phyloP scores from a whole-genome alignment of 2,797 vertebrate genomes.

The Ispidina lecontei region DNA sequence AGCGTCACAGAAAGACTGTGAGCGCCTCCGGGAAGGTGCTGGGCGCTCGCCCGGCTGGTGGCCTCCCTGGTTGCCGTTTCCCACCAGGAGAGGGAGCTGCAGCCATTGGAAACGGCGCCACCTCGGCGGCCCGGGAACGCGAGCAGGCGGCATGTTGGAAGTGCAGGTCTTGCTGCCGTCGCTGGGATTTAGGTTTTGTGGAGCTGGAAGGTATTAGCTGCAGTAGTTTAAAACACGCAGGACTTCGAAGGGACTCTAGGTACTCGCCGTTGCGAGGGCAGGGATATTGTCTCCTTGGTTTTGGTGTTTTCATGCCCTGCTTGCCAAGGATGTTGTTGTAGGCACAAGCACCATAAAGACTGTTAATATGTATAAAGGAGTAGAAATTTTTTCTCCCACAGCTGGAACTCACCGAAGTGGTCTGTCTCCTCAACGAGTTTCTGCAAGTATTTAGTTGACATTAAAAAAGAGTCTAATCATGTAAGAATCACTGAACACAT shows the following conservation, averaged over 20 bases:
- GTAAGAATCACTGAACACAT: neutral
- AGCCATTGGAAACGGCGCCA: constrained; percentile 63
- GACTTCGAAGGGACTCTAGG: neutral
- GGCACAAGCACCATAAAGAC: neutral
- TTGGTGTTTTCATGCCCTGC: neutral
- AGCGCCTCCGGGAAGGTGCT: neutral
- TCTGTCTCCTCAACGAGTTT: neutral
- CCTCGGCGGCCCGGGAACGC: neutral
- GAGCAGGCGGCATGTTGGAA: neutral
- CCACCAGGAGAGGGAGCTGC: constrained; percentile 79
- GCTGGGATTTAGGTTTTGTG: neutral
- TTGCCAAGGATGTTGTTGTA: fast-evolving
- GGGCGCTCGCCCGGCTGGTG: neutral
- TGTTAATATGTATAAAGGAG: fast-evolving
- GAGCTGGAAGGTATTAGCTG: neutral
- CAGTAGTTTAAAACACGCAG: neutral
- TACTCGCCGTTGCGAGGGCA: neutral
- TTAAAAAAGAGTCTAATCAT: neutral
- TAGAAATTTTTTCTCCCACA: neutral
- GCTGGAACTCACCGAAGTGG: neutral
- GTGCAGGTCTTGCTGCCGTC: neutral
- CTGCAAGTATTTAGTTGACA: neutral
- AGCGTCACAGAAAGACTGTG: neutral
- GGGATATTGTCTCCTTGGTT: fast-evolving
- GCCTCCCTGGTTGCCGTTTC: constrained; percentile 6